Percentiles rank a stretch among this genome's conserved stretches.
These are phyloP conservation scores for Branchipolynoe longqiensis DNA, from an alignment of 2,888 invertebrate species.

Conservation along the genomic window DNA sequence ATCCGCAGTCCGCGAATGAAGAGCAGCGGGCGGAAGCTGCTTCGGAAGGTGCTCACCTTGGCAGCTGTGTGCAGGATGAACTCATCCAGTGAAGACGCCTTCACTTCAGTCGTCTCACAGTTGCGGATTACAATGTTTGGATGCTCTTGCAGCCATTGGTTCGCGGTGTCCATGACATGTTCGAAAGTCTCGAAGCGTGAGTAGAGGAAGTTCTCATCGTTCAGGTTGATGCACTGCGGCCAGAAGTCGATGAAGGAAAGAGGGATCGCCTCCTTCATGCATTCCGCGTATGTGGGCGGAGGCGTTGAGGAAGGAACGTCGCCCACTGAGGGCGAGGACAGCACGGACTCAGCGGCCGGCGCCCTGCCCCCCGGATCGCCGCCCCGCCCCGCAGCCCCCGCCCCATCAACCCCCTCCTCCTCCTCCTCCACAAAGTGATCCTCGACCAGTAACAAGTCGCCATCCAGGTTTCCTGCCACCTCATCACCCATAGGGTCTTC, in stretches of 20 bases:
- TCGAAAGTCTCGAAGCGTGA: conserved; percentile 56
- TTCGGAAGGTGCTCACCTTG: conserved; percentile 47
- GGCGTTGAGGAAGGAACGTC: conserved; percentile 31
- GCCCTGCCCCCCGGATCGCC: too few relatives aligned
- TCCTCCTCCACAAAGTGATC: conserved; percentile 7
- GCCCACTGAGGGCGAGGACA: background rate
- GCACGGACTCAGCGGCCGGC: background rate
- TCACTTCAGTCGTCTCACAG: conserved; percentile 54
- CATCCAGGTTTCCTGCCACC: too few relatives aligned
- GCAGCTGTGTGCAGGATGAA: conserved; percentile 46
- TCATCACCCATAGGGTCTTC: too few relatives aligned
- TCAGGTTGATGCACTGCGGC: conserved; percentile 51
- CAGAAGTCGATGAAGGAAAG: conserved; percentile 59
- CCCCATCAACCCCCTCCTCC: background rate
- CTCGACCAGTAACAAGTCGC: conserved; percentile 1
- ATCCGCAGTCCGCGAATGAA: conserved; percentile 52
- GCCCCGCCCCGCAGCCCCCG: background rate
- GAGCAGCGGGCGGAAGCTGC: conserved; percentile 25
- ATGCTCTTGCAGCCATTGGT: conserved; percentile 55
- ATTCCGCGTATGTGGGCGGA: conserved; percentile 52
- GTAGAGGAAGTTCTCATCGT: conserved; percentile 48
- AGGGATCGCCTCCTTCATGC: conserved; percentile 56
- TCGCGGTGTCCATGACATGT: conserved; percentile 32
- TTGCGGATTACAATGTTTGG: conserved; percentile 48
- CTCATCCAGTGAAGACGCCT: conserved; percentile 54